phyloP scores from a whole-genome alignment of 1,140 invertebrate genomes.

The Brachionus rubens region DNA sequence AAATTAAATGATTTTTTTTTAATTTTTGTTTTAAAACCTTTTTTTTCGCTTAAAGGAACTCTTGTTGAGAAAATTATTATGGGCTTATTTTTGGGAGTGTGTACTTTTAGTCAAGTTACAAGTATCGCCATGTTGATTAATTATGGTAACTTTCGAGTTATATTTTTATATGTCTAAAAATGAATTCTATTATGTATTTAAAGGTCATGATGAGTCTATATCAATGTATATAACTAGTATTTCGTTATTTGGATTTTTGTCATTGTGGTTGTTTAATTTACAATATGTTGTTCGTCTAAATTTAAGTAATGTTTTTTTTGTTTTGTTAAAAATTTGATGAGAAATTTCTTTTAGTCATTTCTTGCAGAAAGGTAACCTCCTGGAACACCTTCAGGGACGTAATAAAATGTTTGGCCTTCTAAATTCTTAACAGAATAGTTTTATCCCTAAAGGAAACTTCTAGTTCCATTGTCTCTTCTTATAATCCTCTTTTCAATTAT shows the following conservation, averaged over 20 bases:
- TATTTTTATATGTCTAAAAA: not conserved
- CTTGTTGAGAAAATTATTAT: not conserved
- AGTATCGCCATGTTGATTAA: not conserved
- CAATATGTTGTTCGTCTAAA: conserved; percentile 1
- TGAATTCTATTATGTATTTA: not conserved
- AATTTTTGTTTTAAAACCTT: not conserved
- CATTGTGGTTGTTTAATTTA: not conserved
- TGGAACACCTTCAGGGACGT: no score
- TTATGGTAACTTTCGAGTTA: not conserved
- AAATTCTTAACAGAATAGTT: no score
- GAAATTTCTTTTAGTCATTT: no score
- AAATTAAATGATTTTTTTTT: not conserved
- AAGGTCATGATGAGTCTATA: not conserved
- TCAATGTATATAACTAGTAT: not conserved
- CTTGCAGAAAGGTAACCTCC: no score
- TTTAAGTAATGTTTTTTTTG: not conserved
- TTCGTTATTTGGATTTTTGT: not conserved
- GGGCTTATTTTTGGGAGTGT: not conserved
- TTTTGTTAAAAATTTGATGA: no score
- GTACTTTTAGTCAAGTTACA: not conserved
- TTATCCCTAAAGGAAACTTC: no score
- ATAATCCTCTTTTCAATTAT: no score
- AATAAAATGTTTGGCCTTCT: no score
- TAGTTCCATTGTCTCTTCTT: no score
- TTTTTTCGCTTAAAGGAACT: not conserved